These are phyloP conservation scores for Drosophila funebris DNA, from an alignment of 1,140 invertebrate species.

Conservation along the genomic window DNA sequence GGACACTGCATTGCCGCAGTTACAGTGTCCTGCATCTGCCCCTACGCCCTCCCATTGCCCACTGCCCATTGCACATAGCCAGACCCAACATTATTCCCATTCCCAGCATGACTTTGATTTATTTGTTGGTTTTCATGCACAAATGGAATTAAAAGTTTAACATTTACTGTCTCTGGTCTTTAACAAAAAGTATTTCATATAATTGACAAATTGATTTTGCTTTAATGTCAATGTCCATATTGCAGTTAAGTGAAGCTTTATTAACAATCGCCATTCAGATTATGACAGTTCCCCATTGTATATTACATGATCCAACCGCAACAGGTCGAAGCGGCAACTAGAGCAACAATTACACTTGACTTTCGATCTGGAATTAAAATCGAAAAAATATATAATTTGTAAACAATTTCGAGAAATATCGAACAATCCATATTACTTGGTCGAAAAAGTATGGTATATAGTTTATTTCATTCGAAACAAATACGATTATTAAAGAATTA, in stretches of 20 bases:
- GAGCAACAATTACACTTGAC: no score
- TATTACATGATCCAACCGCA: slow-evolving; percentile 53
- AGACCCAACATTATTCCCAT: slow-evolving; percentile 18
- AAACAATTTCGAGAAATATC: no score
- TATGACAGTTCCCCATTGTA: slow-evolving; percentile 57
- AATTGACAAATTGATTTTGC: slow-evolving; percentile 73
- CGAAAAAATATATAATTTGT: no score
- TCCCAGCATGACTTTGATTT: slow-evolving; percentile 62
- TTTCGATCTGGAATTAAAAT: no score
- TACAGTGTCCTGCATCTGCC: not conserved
- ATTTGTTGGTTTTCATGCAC: slow-evolving; percentile 59
- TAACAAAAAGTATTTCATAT: slow-evolving; percentile 42
- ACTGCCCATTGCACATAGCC: not conserved
- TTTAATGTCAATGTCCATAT: slow-evolving; percentile 54
- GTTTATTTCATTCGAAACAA: no score
- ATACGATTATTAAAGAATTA: no score
- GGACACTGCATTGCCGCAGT: slow-evolving; percentile 51
- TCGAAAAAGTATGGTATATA: no score
- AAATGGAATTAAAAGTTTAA: slow-evolving; percentile 77
- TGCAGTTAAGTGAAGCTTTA: slow-evolving; percentile 40
- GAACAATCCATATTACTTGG: no score
- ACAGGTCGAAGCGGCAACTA: no score
- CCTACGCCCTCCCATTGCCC: not conserved
- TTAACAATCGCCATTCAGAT: slow-evolving; percentile 50
- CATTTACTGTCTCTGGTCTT: slow-evolving; percentile 46